A percentile compares a stretch with the other conserved stretches of the same genome.
phyloP scores from a whole-genome alignment of 2,888 invertebrate genomes.

The Polyommatus icarus region DNA sequence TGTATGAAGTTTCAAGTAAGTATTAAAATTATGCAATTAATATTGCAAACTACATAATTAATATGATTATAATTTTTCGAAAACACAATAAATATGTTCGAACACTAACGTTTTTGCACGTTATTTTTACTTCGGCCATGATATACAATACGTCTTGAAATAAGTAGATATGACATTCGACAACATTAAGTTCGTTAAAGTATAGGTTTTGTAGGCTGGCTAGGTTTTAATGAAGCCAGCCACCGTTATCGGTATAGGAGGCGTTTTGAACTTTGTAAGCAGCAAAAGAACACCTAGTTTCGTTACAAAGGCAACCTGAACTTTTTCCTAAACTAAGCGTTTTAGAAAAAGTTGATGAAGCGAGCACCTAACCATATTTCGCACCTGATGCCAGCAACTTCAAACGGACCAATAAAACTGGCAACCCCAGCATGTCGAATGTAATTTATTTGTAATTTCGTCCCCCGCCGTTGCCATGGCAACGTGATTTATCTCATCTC shows the following conservation, averaged over 20 bases:
- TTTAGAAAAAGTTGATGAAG: constrained; percentile 14
- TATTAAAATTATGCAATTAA: neutral
- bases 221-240: too few species aligned
- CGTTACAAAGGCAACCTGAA: neutral
- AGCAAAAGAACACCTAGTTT: neutral
- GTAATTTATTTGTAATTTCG: constrained; percentile 63
- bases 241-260: too few species aligned
- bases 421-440: constrained; percentile 51
- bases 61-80: too few species aligned
- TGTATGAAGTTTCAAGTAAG: neutral
- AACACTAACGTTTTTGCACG: neutral
- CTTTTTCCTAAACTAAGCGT: neutral
- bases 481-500: constrained; percentile 55
- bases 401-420: constrained; percentile 54
- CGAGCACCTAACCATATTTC: constrained; percentile 47
- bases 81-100: too few species aligned
- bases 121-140: neutral
- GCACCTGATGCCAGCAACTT: constrained; percentile 58
- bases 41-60: too few species aligned
- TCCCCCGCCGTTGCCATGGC: constrained; percentile 53
- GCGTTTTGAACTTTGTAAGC: too few species aligned
- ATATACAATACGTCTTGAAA: too few species aligned
- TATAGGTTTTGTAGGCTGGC: too few species aligned
- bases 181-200: too few species aligned
- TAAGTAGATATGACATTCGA: too few species aligned